These are phyloP conservation scores for Megaceryle maxima DNA, from an alignment of 2,113 vertebrate species.

Conservation along the genomic window DNA sequence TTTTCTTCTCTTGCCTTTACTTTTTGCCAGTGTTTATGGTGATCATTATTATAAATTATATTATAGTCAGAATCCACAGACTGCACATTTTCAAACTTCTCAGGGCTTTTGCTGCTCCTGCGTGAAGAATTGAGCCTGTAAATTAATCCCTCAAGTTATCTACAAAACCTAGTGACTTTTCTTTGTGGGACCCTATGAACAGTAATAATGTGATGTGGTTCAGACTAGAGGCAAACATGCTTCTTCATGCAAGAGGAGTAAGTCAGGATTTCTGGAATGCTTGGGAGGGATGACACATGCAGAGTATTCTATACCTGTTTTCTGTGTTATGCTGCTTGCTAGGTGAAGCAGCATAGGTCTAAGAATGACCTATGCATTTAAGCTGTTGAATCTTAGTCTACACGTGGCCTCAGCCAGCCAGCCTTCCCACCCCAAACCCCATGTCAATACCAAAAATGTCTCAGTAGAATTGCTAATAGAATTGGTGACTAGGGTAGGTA, in stretches of 20 bases:
- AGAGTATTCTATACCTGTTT: fast-evolving
- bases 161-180: neutral
- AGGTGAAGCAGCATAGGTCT: neutral
- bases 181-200: neutral
- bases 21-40: neutral
- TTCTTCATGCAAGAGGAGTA: neutral
- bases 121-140: neutral
- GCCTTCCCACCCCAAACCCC: neutral
- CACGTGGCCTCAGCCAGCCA: neutral
- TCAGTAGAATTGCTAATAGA: neutral
- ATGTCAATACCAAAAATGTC: neutral
- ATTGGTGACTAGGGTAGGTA: neutral
- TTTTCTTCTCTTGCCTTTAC: neutral
- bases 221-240: neutral
- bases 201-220: neutral
- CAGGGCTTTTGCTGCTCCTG: neutral
- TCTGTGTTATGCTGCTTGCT: neutral
- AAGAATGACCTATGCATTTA: neutral
- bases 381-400: neutral
- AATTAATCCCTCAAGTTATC: neutral
- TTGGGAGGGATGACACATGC: neutral
- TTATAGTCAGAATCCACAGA: neutral
- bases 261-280: neutral
- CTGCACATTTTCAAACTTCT: neutral
- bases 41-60: neutral